Evolutionary conservation across 2,888 invertebrate genomes (phyloP).

Genomic region (Iphiclides podalirius): DNA sequence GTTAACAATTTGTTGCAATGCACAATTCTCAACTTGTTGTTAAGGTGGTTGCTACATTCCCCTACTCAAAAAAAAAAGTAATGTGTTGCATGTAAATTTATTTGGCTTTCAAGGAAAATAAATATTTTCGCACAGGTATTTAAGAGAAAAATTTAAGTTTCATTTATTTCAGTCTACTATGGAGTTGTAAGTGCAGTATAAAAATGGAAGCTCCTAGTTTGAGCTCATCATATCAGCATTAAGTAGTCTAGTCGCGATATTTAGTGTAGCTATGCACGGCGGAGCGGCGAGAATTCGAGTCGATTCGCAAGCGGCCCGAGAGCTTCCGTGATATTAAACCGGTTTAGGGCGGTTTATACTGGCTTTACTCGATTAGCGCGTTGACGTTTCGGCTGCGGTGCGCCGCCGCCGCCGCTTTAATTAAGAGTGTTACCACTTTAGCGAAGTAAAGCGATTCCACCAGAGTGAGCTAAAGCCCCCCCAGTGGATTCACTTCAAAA

Average conservation of each 20-base stretch:
- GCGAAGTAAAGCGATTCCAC: neutral
- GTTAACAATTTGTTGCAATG: no score
- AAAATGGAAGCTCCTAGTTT: no score
- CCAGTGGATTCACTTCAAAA: neutral
- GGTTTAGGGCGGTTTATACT: constrained; percentile 69
- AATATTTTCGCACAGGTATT: no score
- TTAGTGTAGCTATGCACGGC: constrained; percentile 46
- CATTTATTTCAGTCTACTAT: no score
- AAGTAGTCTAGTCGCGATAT: constrained; percentile 47
- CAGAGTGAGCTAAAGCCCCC: neutral
- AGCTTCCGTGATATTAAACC: constrained; percentile 68
- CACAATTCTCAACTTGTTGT: no score
- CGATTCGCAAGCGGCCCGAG: constrained; percentile 33
- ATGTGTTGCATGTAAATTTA: no score
- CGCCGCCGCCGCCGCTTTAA: constrained; percentile 52
- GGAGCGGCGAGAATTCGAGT: constrained; percentile 54
- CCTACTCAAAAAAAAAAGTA: no score
- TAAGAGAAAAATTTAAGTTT: no score
- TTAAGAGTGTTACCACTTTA: constrained; percentile 33
- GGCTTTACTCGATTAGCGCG: constrained; percentile 76
- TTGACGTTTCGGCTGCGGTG: constrained; percentile 49
- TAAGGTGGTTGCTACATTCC: no score
- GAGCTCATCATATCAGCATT: no score
- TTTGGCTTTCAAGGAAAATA: no score
- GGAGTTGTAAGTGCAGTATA: no score